Conservation (phyloP, 2,113 vertebrate species). For the Copsychus sechellarum region DNA sequence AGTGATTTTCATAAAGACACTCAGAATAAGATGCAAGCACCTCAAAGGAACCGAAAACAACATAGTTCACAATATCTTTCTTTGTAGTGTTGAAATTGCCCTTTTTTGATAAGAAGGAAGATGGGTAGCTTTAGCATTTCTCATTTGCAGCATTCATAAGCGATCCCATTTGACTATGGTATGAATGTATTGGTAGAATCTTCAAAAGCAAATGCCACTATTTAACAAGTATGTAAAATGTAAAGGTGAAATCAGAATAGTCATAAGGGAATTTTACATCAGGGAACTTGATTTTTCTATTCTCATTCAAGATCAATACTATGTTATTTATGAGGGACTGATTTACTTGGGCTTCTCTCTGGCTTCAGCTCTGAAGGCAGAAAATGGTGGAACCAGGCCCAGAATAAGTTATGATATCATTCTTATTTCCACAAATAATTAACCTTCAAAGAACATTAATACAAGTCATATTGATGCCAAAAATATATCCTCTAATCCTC, state of each 20-base stretch:
- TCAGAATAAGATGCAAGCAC: not conserved
- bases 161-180: not conserved
- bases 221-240: not conserved
- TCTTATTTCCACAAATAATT: not conserved
- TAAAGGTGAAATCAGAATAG: not conserved
- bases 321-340: not conserved
- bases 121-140: not conserved
- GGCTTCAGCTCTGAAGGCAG: not conserved
- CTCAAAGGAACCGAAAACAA: not conserved
- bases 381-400: not conserved
- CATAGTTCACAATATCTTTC: not conserved
- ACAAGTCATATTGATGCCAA: not conserved
- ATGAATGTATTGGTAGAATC: not conserved
- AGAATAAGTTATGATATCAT: not conserved
- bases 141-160: not conserved
- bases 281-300: not conserved
- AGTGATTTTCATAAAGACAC: not conserved
- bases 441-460: not conserved
- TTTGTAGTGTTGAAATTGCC: not conserved
- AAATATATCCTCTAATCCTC: not conserved
- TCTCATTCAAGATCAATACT: not conserved
- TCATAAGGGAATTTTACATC: not conserved
- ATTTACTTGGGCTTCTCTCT: not conserved
- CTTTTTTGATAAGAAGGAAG: not conserved
- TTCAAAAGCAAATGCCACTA: not conserved